These are phyloP conservation scores for Poeciliopsis retropinna DNA, from an alignment of 2,113 vertebrate genomes.

Conservation along the genomic window DNA sequence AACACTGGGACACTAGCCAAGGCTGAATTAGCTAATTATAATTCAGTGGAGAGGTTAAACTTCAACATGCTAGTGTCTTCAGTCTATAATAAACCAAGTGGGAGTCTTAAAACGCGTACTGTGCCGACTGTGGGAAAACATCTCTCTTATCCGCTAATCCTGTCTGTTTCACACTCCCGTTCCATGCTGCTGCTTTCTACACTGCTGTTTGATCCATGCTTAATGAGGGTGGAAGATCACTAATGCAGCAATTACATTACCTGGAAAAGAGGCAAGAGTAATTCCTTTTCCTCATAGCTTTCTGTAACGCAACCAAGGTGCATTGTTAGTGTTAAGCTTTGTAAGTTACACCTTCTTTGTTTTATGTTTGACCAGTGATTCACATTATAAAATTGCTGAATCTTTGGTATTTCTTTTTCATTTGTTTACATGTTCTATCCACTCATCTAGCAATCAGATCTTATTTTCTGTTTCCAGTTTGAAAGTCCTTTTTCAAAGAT, in stretches of 20 bases:
- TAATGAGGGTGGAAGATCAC: conserved; percentile 75
- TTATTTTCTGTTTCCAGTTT: conserved; percentile 16
- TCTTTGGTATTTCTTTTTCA: background rate
- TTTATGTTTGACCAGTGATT: conserved; percentile 1
- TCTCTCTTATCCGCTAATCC: conserved; percentile 71
- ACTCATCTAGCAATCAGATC: conserved; percentile 27
- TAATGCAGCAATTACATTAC: conserved; percentile 70
- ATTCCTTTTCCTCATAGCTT: conserved; percentile 22
- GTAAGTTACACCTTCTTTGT: conserved; percentile 14
- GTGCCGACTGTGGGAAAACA: conserved; percentile 39
- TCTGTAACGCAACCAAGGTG: conserved; percentile 30
- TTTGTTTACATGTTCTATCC: conserved; percentile 29
- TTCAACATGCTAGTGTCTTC: conserved; percentile 46
- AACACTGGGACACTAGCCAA: conserved; percentile 55
- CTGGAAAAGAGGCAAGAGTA: conserved; percentile 52
- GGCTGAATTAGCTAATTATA: conserved; percentile 53
- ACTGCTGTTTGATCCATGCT: conserved; percentile 70
- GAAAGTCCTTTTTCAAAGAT: conserved; percentile 36
- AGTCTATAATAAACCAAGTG: conserved; percentile 61
- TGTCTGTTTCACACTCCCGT: conserved; percentile 63
- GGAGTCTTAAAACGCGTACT: conserved; percentile 62
- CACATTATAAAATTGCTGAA: background rate
- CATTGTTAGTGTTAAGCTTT: conserved; percentile 51
- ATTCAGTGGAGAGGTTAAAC: conserved; percentile 53
- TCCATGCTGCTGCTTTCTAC: conserved; percentile 48